Base-by-base conservation (phyloP, 2,888 invertebrate genomes). In the Oscheius sp. region DNA sequence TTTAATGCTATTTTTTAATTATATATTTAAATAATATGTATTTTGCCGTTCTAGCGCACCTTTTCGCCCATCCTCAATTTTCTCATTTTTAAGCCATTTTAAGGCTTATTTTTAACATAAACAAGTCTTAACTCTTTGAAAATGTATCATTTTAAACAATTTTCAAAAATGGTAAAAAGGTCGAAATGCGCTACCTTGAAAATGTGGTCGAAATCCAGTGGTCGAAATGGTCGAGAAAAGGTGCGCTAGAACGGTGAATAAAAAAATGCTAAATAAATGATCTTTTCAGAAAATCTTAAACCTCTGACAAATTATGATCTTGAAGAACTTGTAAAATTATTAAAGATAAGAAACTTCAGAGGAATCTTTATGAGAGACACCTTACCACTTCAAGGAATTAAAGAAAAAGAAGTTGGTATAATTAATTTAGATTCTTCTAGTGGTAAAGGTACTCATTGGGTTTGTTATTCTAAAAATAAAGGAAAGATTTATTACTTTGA, bases 241-340 rank as follows among this genome's bases (percentile, higher is more conserved):
- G 8, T 12, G 12, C 22, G 9, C 22, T 22, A 24, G 14, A 12
- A 9, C 9, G 12, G 12, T 45, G 36, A 36, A 36, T 9, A 36
- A 36, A 36, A 36, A 6, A 41, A 6, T 41, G 41, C 41, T 41
- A 41, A 8, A 51, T 54, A 57, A 57, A 57, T 57, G 57, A 33
- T 5, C 14, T 30, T 62, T 26, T 17, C 12, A 8, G 8, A 45
- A 62, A 26, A 62, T 28, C 45, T 62, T 20, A 44, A 44, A n/a
- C 62, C 62, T 28, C 28, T 47, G 20, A 62, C 62, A 30, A 62
- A 62, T 62, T 17, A 50, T 26, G 62, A 62, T 47, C 62, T 62
- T 17, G 17, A 14, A 54, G 26, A 62, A 22, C 6, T 49, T 9
- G 62, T 62, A 47, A 20, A 62, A 33, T n/a, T 17, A 22, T 62